Evolutionary conservation across 2,113 vertebrate genomes (phyloP).

Genomic region (Theristicus caerulescens): DNA sequence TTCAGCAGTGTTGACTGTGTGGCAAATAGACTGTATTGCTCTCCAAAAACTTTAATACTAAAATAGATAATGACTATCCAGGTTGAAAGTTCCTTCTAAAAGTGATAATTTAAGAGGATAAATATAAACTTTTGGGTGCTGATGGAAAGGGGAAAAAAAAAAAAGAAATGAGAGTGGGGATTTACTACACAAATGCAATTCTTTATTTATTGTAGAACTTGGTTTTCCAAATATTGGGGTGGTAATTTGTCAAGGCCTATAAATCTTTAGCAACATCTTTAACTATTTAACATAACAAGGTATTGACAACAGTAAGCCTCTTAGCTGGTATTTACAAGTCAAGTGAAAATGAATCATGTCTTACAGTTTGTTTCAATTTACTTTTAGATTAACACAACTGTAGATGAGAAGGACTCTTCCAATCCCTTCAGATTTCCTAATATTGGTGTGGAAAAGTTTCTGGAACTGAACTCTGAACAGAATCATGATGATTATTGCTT

Average conservation of each 20-base stretch:
- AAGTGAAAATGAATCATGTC: neutral
- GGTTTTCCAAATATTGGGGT: neutral
- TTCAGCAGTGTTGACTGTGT: neutral
- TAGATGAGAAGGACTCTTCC: slow-evolving; percentile 85
- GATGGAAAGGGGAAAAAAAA: neutral
- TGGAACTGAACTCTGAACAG: slow-evolving; percentile 97
- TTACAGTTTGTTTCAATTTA: slow-evolving; percentile 36
- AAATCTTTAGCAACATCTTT: neutral
- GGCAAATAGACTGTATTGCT: neutral
- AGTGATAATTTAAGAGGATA: neutral
- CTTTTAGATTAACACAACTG: slow-evolving; percentile 93
- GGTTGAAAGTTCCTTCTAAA: neutral
- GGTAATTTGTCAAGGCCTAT: neutral
- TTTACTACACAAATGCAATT: neutral
- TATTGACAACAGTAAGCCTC: neutral
- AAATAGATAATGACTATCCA: neutral
- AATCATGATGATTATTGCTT: slow-evolving; percentile 99
- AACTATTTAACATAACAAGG: neutral
- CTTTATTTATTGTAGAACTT: neutral
- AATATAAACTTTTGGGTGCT: neutral
- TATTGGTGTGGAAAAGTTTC: slow-evolving; percentile 98
- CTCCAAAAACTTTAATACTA: neutral
- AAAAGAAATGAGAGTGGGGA: neutral
- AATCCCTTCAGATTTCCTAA: slow-evolving; percentile 98
- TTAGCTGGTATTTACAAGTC: neutral